Conservation (phyloP, 2,797 vertebrate genomes). For the Adrianichthys oophorus region DNA sequence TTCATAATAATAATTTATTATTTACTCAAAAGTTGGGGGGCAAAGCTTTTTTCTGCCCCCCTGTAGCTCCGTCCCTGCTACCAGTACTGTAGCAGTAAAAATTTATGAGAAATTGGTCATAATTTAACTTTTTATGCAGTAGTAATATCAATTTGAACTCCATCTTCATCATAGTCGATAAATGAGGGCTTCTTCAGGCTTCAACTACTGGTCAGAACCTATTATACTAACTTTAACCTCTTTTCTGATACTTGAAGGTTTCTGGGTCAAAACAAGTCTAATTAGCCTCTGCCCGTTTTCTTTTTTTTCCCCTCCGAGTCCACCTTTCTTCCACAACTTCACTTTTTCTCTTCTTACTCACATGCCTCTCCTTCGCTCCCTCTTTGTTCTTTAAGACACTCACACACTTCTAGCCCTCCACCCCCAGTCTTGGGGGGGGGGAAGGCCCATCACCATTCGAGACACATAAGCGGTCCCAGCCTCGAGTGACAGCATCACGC, state of each 20-base stretch:
- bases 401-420: conserved; percentile 31
- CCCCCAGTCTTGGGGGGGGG: conserved; percentile 33
- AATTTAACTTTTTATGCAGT: too few relatives aligned
- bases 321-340: not conserved
- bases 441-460: conserved; percentile 62
- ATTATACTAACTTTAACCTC: not conserved
- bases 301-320: not conserved
- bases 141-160: too few relatives aligned
- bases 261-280: conserved; percentile 42
- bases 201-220: too few relatives aligned
- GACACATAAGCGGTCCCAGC: conserved; percentile 60
- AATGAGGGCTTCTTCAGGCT: too few relatives aligned
- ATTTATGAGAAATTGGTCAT: too few relatives aligned
- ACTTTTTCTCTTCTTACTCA: not conserved
- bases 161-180: too few relatives aligned
- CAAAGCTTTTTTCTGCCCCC: too few relatives aligned
- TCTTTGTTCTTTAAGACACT: conserved; percentile 24
- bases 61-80: too few relatives aligned
- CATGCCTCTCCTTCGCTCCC: conserved; percentile 8
- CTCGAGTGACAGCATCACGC: conserved; percentile 62
- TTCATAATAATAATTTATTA: too few relatives aligned
- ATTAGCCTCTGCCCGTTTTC: conserved; percentile 31
- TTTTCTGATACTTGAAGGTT: conserved; percentile 4
- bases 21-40: too few relatives aligned
- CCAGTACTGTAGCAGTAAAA: too few relatives aligned